Evolutionary conservation across 2,113 vertebrate species (phyloP).

Genomic region (Ceyx cyanopectus): DNA sequence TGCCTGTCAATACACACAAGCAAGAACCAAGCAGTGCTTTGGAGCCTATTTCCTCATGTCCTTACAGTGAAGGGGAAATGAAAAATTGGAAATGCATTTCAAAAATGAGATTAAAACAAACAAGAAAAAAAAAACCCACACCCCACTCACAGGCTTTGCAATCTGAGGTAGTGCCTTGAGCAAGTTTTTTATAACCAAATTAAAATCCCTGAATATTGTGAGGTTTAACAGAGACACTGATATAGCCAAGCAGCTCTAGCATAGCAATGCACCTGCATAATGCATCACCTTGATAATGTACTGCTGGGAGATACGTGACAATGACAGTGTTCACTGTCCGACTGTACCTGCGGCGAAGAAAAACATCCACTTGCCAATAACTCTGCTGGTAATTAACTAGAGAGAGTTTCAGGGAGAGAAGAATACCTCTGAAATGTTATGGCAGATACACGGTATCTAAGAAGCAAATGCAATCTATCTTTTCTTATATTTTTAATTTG

Average conservation of each 20-base stretch:
- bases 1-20: neutral
- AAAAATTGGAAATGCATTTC: neutral
- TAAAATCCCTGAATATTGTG: neutral
- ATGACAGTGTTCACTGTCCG: rapidly evolving
- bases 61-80: neutral
- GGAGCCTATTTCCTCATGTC: neutral
- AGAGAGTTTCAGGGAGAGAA: neutral
- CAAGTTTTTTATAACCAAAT: conserved; percentile 12
- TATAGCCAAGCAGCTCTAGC: neutral
- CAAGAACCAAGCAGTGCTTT: neutral
- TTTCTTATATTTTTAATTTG: neutral
- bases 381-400: neutral
- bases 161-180: neutral
- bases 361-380: neutral
- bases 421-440: neutral
- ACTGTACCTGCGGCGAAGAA: neutral
- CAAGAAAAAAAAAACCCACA: neutral
- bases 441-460: neutral
- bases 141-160: neutral
- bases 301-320: neutral
- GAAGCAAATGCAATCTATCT: neutral
- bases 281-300: neutral
- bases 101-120: neutral
- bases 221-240: neutral
- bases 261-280: neutral